Evolutionary conservation across 2,113 vertebrate species (phyloP).

Genomic region (Oenanthe oenanthe): DNA sequence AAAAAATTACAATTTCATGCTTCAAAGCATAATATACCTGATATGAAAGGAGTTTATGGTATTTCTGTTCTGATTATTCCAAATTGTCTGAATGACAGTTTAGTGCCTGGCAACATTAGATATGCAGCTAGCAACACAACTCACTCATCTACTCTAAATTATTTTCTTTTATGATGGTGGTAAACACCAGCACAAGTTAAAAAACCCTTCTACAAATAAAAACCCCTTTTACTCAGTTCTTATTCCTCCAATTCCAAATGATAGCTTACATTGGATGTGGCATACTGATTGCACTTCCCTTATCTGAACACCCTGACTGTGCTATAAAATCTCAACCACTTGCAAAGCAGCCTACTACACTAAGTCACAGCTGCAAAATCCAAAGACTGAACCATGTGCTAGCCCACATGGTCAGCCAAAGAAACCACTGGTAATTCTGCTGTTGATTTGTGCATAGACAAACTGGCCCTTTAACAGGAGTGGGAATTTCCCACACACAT

Average conservation of each 20-base stretch:
- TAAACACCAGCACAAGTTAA: neutral
- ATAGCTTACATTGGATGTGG: neutral
- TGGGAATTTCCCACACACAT: neutral
- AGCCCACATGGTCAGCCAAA: neutral
- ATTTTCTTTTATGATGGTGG: neutral
- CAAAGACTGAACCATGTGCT: neutral
- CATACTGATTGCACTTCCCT: neutral
- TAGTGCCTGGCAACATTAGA: neutral
- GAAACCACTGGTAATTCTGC: neutral
- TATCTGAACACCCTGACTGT: neutral
- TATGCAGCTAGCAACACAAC: neutral
- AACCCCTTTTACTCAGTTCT: neutral
- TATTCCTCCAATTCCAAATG: neutral
- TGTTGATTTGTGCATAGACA: neutral
- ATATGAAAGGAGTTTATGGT: neutral
- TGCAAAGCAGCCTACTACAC: neutral
- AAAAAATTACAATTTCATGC: neutral
- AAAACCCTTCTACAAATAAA: neutral
- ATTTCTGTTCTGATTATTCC: neutral
- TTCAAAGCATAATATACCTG: neutral
- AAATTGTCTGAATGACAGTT: neutral
- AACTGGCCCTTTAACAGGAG: neutral
- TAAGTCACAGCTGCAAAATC: neutral
- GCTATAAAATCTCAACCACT: neutral
- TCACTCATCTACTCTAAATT: neutral